Conservation (phyloP, 2,113 vertebrate species). For the Mystacornis crossleyi region DNA sequence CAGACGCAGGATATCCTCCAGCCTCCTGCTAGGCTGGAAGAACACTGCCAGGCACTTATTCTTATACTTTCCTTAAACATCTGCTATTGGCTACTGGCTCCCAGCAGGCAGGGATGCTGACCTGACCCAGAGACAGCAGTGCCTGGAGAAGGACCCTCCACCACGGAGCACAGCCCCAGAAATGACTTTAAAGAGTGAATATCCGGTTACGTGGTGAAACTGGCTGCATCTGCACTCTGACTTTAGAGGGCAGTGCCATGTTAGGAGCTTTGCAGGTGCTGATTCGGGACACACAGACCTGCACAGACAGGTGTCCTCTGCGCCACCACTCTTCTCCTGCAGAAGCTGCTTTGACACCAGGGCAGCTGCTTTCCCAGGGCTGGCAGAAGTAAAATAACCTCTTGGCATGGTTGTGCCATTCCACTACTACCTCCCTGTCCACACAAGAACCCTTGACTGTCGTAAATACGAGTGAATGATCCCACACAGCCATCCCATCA, state of each 20-base stretch:
- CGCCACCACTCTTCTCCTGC: background rate
- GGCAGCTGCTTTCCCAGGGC: background rate
- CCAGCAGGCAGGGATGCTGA: background rate
- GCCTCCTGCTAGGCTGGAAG: background rate
- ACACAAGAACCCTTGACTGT: background rate
- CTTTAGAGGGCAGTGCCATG: background rate
- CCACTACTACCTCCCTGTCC: background rate
- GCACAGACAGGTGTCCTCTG: background rate
- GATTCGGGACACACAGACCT: background rate
- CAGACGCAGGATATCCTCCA: background rate
- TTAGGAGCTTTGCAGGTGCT: background rate
- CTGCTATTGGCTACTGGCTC: background rate
- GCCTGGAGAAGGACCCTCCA: background rate
- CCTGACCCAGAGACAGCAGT: background rate
- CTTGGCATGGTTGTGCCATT: background rate
- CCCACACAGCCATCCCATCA: background rate
- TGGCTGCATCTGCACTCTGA: background rate
- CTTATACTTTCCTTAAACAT: background rate
- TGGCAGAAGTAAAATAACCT: background rate
- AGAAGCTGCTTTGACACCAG: background rate
- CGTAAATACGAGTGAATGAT: background rate
- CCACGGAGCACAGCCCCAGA: background rate
- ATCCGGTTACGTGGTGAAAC: background rate
- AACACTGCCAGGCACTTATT: background rate
- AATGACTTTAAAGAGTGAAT: background rate